Percentiles rank a stretch among this genome's conserved stretches.
Evolutionary conservation across 2,113 vertebrate species (phyloP).

Genomic region (Leptosomus discolor): DNA sequence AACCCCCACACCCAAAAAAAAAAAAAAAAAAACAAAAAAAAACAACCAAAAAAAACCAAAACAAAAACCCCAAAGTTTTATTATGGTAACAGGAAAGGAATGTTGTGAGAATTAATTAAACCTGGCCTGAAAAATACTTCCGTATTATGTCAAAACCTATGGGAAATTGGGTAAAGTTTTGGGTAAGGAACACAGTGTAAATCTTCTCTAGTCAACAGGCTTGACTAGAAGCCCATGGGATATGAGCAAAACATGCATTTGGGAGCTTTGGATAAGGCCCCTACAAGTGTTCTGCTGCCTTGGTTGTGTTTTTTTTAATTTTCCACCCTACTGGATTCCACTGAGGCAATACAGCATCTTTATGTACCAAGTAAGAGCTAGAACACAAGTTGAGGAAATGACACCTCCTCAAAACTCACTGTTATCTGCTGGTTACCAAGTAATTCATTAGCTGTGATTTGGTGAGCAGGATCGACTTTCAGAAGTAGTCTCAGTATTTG

Average conservation of each 20-base stretch:
- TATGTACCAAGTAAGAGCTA: not conserved
- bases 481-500: slow-evolving; percentile 74
- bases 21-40: not conserved
- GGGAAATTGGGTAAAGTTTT: not conserved
- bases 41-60: too few relatives aligned
- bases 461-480: slow-evolving; percentile 79
- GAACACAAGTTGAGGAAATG: not conserved
- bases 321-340: not conserved
- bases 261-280: not conserved
- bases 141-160: not conserved
- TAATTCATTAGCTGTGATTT: slow-evolving; percentile 80
- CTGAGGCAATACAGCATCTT: not conserved
- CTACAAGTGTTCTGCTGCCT: not conserved
- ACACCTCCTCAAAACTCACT: slow-evolving; percentile 49
- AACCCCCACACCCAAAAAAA: too few relatives aligned
- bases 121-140: not conserved
- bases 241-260: not conserved
- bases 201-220: not conserved
- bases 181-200: not conserved
- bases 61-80: not conserved
- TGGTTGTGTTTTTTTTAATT: not conserved
- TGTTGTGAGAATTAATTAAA: not conserved
- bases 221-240: not conserved
- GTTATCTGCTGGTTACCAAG: slow-evolving; percentile 80
- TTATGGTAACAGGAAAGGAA: not conserved